Percentiles rank a stretch among this genome's conserved stretches.
Conservation (phyloP, 2,888 invertebrate genomes). For the Sylvicola cinctus region DNA sequence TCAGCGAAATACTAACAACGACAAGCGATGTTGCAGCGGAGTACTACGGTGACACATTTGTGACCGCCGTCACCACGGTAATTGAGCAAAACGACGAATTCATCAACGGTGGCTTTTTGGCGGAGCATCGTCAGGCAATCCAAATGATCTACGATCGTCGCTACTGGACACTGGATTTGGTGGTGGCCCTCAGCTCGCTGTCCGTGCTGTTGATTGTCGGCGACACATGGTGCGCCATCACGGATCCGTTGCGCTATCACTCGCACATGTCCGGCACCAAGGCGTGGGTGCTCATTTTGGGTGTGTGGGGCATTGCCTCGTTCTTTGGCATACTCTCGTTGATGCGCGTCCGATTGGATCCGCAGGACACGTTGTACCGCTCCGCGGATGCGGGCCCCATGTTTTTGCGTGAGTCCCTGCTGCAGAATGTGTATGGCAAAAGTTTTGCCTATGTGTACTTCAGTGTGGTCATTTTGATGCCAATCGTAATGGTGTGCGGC, state of each 20-base stretch:
- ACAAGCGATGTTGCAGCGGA: too few relatives aligned
- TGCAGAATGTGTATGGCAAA: not conserved
- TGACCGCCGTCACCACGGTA: too few relatives aligned
- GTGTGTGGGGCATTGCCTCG: constrained; percentile 23
- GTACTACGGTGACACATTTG: too few relatives aligned
- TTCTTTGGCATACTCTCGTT: constrained; percentile 24
- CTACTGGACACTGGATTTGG: constrained; percentile 23
- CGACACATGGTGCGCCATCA: constrained; percentile 37
- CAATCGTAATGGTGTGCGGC: constrained; percentile 24
- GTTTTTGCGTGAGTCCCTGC: too few relatives aligned
- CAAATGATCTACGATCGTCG: constrained; percentile 7
- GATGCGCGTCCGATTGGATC: constrained; percentile 11
- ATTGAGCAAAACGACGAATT: too few relatives aligned
- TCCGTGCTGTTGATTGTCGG: constrained; percentile 25
- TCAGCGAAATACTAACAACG: too few relatives aligned
- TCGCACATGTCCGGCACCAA: constrained; percentile 26
- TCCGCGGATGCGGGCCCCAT: too few relatives aligned
- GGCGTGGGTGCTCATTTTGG: constrained; percentile 23
- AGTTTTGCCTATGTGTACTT: constrained; percentile 21
- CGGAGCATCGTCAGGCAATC: too few relatives aligned
- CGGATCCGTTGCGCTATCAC: constrained; percentile 36
- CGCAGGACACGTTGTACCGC: too few relatives aligned
- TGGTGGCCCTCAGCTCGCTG: constrained; percentile 18
- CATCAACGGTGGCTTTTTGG: too few relatives aligned
- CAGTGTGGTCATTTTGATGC: constrained; percentile 22